Evolutionary conservation across 2,797 vertebrate genomes (phyloP), one percentile per base, ranked within the genome.

Genomic region (Poeciliopsis turneri): DNA sequence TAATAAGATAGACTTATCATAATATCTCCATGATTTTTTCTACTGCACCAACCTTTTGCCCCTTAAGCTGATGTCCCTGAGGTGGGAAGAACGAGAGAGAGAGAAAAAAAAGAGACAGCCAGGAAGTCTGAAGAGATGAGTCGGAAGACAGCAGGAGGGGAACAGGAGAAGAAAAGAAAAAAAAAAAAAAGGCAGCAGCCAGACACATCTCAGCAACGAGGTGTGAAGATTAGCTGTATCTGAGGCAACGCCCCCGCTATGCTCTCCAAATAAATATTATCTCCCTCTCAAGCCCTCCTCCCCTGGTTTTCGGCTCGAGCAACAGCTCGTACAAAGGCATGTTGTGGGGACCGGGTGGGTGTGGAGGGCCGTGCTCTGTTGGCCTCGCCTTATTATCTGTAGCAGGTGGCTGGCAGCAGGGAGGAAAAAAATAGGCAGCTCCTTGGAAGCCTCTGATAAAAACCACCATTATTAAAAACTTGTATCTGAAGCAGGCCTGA

Each of bases 221-320:
- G 90, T 93, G 90, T 90, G 82, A 93, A 86, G 92, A 95, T 95
- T 93, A 93, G 84, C 88, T 61, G 80, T 90, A 90, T 93, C 89
- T 93, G 85, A 86, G 85, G 87, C 85, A 81, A 93, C 90, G 74
- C 93, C 92, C 89, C 88, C 85, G 73, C 88, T 82, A 82, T 83
- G 83, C 84, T 93, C 89, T 87, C 90, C 89, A 92, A 89, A 92
- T 83, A 83, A 91, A 79, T 86, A 85, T 91, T 90, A 93, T 86
- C 91, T 78, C 81, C 89, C 82, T 74, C 72, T 72, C 77, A 75
- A 33, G 53, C 79, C 78, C 51, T 75, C 41, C 75, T 78, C 49
- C 71, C 76, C 47, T 70, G 9, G 61, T 10, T 15, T 75, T 75
- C 90, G 82, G 84, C 89, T 55, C 72, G 70, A 82, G 78, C 81